A percentile compares a stretch with the other conserved stretches of the same genome.
phyloP scores from a whole-genome alignment of 1,140 invertebrate genomes.

The Phymorhynchus buccinoides region DNA sequence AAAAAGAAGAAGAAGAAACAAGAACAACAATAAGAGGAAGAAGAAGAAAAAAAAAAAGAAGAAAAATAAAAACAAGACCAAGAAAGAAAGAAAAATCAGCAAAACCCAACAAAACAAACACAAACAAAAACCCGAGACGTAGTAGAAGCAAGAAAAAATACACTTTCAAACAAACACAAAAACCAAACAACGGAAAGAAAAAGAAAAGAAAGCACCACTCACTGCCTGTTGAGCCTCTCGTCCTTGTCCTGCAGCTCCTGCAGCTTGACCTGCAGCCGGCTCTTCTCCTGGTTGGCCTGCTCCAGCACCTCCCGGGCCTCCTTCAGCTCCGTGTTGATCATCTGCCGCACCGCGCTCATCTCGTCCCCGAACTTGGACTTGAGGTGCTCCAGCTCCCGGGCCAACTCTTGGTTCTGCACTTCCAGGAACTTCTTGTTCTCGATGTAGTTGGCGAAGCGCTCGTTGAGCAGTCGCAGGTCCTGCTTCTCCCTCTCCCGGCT shows the following conservation, averaged over 20 bases:
- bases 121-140: too few relatives aligned
- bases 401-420: constrained; percentile 75
- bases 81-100: not conserved
- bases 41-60: not conserved
- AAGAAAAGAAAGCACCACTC: constrained; percentile 55
- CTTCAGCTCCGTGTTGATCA: constrained; percentile 75
- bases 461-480: constrained; percentile 75
- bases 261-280: constrained; percentile 64
- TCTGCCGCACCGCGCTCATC: constrained; percentile 73
- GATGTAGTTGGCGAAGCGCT: constrained; percentile 75
- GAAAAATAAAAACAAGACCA: not conserved
- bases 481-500: constrained; percentile 74
- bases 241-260: constrained; percentile 66
- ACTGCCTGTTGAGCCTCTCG: constrained; percentile 65
- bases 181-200: not conserved
- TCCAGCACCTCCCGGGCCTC: constrained; percentile 69
- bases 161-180: not conserved
- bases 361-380: constrained; percentile 75
- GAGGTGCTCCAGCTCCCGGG: constrained; percentile 72
- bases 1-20: too few relatives aligned
- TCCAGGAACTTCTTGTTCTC: constrained; percentile 76
- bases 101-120: not conserved
- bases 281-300: constrained; percentile 68
- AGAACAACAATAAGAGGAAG: not conserved
- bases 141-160: not conserved